Conservation (phyloP, 2,888 invertebrate species). For the Sericinus montela region DNA sequence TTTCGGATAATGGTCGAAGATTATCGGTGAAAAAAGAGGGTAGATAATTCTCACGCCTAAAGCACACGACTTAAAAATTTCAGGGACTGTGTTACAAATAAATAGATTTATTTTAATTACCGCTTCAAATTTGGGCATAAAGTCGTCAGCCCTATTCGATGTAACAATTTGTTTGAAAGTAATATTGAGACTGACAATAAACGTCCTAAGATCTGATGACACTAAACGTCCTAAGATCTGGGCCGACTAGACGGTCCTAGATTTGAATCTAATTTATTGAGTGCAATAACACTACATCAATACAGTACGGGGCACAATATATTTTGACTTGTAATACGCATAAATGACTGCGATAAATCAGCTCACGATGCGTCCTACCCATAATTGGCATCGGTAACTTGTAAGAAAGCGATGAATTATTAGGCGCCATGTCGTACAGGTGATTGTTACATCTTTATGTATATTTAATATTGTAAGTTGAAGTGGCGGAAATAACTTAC, state of each 20-base stretch:
- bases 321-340: not conserved
- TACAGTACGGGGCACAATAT: not conserved
- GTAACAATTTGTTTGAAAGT: slow-evolving; percentile 4
- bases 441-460: slow-evolving; percentile 7
- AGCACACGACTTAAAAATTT: too few relatives aligned
- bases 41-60: too few relatives aligned
- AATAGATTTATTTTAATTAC: too few relatives aligned
- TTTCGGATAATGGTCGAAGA: too few relatives aligned
- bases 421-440: slow-evolving; percentile 1
- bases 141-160: not conserved
- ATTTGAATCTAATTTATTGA: slow-evolving; percentile 12
- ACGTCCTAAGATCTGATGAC: too few relatives aligned
- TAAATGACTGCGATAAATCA: slow-evolving; percentile 9
- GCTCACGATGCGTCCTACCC: slow-evolving; percentile 1
- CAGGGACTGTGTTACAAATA: too few relatives aligned
- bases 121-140: too few relatives aligned
- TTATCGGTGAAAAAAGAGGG: too few relatives aligned
- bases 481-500: not conserved
- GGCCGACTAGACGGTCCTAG: slow-evolving; percentile 10
- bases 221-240: slow-evolving; percentile 6
- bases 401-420: slow-evolving; percentile 11
- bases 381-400: slow-evolving; percentile 8
- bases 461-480: not conserved
- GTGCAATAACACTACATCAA: slow-evolving; percentile 20
- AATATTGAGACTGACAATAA: slow-evolving; percentile 9